Percentiles rank a stretch among this genome's conserved stretches.
Evolutionary conservation across 2,797 vertebrate species (phyloP).

Genomic region (Accipiter badius): DNA sequence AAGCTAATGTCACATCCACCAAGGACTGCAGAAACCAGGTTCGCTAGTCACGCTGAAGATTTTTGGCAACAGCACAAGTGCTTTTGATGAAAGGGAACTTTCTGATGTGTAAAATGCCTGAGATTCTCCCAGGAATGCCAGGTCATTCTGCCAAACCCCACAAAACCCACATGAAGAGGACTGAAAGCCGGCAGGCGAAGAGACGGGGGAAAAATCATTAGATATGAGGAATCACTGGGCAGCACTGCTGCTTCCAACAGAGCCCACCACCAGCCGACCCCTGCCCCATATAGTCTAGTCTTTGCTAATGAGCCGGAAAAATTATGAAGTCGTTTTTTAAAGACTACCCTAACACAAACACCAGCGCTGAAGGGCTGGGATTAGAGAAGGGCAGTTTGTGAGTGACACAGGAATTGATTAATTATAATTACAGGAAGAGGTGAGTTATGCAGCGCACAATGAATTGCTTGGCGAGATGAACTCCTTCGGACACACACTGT

Average conservation of each 20-base stretch:
- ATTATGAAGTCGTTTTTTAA: background rate
- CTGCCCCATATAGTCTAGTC: background rate
- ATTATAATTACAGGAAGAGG: background rate
- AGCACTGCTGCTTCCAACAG: background rate
- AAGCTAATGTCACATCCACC: background rate
- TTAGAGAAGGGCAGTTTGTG: background rate
- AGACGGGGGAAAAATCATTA: background rate
- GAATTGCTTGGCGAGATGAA: background rate
- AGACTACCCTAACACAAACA: background rate
- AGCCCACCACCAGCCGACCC: background rate
- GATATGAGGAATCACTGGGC: background rate
- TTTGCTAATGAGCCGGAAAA: background rate
- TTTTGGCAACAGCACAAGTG: background rate
- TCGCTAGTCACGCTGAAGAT: rapidly evolving
- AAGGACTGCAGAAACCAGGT: rapidly evolving
- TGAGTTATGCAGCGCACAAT: background rate
- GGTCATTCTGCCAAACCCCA: background rate
- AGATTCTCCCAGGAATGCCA: background rate
- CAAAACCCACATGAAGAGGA: background rate
- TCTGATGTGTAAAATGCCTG: rapidly evolving
- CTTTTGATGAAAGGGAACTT: background rate
- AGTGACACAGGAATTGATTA: background rate
- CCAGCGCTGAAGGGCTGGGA: background rate
- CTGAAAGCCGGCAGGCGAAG: background rate
- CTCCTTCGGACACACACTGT: background rate